Percentiles rank a stretch among this genome's conserved stretches.
phyloP scores from a whole-genome alignment of 1,140 invertebrate species.

The Oedothorax gibbosus region DNA sequence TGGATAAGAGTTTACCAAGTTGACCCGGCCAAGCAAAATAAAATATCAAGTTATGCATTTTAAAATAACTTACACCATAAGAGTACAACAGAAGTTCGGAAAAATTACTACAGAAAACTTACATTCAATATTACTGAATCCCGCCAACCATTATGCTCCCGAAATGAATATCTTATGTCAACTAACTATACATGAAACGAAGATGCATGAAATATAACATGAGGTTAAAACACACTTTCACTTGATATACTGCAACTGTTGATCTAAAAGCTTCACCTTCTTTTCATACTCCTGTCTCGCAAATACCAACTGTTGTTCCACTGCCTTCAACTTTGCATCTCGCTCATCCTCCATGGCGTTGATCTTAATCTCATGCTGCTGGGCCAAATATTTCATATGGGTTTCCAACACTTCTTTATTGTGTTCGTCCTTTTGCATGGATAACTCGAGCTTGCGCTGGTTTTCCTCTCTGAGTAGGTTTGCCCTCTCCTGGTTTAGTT shows the following conservation, averaged over 20 bases:
- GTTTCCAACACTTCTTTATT: slow-evolving; percentile 11
- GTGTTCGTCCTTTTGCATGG: not conserved
- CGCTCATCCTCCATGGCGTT: slow-evolving; percentile 45
- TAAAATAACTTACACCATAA: no score
- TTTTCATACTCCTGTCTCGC: slow-evolving; percentile 55
- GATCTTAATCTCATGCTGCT: slow-evolving; percentile 37
- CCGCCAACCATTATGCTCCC: no score
- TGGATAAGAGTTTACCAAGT: no score
- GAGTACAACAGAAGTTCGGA: no score
- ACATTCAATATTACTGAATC: no score
- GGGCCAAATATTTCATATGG: slow-evolving; percentile 23
- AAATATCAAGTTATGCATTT: no score
- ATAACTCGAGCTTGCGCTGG: slow-evolving; percentile 14
- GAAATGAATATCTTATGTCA: not conserved
- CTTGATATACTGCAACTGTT: slow-evolving; percentile 48
- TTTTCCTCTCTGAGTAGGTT: slow-evolving; percentile 15
- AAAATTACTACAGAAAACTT: no score
- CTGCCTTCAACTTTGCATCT: slow-evolving; percentile 38
- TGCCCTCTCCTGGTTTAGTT: slow-evolving; percentile 10
- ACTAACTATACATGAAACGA: not conserved
- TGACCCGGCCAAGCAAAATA: no score
- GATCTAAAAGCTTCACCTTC: slow-evolving; percentile 50
- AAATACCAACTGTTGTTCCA: slow-evolving; percentile 52
- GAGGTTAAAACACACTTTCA: not conserved
- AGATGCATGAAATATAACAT: not conserved